These are phyloP conservation scores for Engraulis encrasicolus DNA, from an alignment of 2,113 vertebrate species.

Conservation along the genomic window DNA sequence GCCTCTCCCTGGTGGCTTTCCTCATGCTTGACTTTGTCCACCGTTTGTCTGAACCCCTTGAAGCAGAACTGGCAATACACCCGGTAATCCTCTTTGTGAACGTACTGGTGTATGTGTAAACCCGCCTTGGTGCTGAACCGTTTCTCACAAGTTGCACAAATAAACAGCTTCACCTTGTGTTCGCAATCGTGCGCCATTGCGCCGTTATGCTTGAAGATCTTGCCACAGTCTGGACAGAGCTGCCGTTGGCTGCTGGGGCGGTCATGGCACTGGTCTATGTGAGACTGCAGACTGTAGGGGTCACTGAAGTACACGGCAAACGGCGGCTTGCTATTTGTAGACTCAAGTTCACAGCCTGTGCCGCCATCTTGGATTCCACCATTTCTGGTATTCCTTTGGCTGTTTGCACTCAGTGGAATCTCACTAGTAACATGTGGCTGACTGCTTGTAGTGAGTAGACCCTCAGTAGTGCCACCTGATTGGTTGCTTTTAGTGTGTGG, in stretches of 20 bases:
- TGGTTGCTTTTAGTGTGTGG: no score
- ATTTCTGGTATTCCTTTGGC: no score
- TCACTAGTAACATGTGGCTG: no score
- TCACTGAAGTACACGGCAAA: not conserved
- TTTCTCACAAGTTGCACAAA: not conserved
- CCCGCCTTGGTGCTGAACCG: not conserved
- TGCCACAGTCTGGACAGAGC: not conserved
- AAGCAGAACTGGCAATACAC: not conserved
- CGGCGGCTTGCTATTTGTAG: not conserved
- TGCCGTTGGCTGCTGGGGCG: not conserved
- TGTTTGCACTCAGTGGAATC: no score
- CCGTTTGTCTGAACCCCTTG: not conserved
- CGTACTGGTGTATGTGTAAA: not conserved
- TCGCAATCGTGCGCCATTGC: not conserved
- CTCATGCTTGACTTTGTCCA: not conserved
- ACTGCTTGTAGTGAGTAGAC: no score
- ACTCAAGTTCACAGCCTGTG: not conserved
- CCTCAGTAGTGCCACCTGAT: no score
- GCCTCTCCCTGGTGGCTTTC: not conserved
- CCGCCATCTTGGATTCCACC: not conserved
- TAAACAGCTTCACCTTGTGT: not conserved
- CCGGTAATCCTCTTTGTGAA: not conserved
- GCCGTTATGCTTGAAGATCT: not conserved
- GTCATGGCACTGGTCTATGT: not conserved
- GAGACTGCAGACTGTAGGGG: not conserved